Percentiles rank a stretch among this genome's conserved stretches.
Conservation (phyloP, 2,113 vertebrate genomes). For the Colistium nudipinnis region DNA sequence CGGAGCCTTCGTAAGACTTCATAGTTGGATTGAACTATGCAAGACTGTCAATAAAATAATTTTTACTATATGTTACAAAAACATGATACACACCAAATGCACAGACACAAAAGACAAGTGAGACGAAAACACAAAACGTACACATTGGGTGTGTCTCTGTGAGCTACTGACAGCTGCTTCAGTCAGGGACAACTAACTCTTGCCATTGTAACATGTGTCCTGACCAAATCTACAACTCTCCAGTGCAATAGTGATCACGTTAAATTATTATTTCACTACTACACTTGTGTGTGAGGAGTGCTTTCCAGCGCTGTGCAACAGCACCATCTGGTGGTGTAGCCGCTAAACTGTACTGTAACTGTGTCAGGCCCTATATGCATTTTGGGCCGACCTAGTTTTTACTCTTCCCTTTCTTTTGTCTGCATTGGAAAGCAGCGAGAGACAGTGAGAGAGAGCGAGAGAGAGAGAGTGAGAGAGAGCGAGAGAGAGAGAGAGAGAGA, state of each 20-base stretch:
- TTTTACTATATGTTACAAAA: conserved; percentile 75
- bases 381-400: conserved; percentile 11
- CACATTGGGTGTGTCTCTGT: conserved; percentile 59
- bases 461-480: too few relatives aligned
- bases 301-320: conserved; percentile 36
- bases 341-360: conserved; percentile 25
- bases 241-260: conserved; percentile 41
- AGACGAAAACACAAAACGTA: conserved; percentile 72
- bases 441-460: too few relatives aligned
- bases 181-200: conserved; percentile 59
- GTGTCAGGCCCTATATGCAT: conserved; percentile 8
- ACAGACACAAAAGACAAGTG: conserved; percentile 74
- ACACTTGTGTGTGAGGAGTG: conserved; percentile 40
- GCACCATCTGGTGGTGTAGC: conserved; percentile 62
- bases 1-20: conserved; percentile 59
- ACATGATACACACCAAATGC: conserved; percentile 71
- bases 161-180: conserved; percentile 65
- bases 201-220: conserved; percentile 45
- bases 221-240: conserved; percentile 54
- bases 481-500: too few relatives aligned
- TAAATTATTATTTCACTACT: conserved; percentile 23
- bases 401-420: conserved; percentile 56
- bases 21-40: conserved; percentile 65
- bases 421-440: conserved; percentile 37
- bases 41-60: conserved; percentile 71